These are phyloP conservation scores for Podarcis lilfordi DNA, from an alignment of 2,797 vertebrate genomes.

Conservation along the genomic window DNA sequence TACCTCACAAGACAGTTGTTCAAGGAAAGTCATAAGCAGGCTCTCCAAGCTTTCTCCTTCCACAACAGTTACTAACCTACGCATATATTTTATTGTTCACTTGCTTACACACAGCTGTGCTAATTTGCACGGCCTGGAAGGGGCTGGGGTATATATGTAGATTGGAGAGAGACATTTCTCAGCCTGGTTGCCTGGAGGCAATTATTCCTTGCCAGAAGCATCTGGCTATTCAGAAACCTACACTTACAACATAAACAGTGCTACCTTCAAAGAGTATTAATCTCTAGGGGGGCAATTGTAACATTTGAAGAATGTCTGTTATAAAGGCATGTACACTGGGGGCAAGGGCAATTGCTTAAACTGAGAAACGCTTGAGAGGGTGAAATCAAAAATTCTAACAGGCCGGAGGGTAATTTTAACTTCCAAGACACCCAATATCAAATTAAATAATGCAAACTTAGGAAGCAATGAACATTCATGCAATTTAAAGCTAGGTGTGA, in stretches of 20 bases:
- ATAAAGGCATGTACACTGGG: neutral
- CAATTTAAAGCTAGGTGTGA: neutral
- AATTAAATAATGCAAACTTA: neutral
- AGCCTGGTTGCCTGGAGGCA: too few species aligned
- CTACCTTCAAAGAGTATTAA: neutral
- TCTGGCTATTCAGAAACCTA: neutral
- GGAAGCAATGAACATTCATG: neutral
- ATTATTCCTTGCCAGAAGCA: neutral
- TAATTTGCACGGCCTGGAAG: too few species aligned
- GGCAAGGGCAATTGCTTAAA: neutral
- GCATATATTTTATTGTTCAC: too few species aligned
- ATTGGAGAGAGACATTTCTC: too few species aligned
- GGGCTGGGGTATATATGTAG: too few species aligned
- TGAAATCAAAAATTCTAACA: neutral
- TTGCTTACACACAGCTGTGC: too few species aligned
- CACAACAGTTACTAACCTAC: too few species aligned
- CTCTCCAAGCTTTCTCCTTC: too few species aligned
- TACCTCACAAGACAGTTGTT: too few species aligned
- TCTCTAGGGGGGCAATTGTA: neutral
- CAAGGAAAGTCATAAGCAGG: too few species aligned
- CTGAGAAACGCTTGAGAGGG: neutral
- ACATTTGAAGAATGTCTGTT: neutral
- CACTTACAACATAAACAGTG: neutral
- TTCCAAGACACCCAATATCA: neutral
- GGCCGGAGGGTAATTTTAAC: neutral